A percentile compares a stretch with the other conserved stretches of the same genome.
Conservation (phyloP, 2,113 vertebrate species). For the Crypturellus undulatus region DNA sequence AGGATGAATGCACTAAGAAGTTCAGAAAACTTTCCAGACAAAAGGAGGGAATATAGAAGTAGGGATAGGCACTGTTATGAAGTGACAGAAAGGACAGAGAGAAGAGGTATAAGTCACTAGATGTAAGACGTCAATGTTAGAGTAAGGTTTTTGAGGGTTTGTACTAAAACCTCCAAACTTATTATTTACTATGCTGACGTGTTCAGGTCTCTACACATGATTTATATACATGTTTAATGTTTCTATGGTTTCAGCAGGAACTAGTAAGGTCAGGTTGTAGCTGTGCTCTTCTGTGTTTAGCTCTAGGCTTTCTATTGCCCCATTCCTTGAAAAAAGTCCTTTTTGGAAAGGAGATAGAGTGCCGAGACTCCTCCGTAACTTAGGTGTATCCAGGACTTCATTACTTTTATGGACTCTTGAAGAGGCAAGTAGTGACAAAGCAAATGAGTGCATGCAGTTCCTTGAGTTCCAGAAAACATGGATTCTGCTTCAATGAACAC, state of each 20-base stretch:
- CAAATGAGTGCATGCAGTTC: neutral
- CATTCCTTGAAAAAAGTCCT: neutral
- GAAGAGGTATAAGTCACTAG: neutral
- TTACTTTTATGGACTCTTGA: neutral
- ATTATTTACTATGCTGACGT: neutral
- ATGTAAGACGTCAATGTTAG: neutral
- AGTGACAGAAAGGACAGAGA: neutral
- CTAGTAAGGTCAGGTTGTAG: neutral
- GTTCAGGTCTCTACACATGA: neutral
- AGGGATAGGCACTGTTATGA: neutral
- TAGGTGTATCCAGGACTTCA: neutral
- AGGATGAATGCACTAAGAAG: neutral
- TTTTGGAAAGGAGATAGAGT: neutral
- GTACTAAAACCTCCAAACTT: accelerated
- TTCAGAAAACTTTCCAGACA: neutral
- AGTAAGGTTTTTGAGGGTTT: neutral
- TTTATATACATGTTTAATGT: neutral
- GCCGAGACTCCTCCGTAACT: neutral
- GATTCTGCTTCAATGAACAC: neutral
- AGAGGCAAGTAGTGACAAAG: neutral
- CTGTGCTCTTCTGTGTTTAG: neutral
- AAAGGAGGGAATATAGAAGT: neutral
- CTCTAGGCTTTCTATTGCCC: neutral
- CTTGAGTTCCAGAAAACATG: neutral
- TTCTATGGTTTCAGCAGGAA: neutral